Conservation (phyloP, 2,888 invertebrate genomes). For the Drosophila kuntzei region DNA sequence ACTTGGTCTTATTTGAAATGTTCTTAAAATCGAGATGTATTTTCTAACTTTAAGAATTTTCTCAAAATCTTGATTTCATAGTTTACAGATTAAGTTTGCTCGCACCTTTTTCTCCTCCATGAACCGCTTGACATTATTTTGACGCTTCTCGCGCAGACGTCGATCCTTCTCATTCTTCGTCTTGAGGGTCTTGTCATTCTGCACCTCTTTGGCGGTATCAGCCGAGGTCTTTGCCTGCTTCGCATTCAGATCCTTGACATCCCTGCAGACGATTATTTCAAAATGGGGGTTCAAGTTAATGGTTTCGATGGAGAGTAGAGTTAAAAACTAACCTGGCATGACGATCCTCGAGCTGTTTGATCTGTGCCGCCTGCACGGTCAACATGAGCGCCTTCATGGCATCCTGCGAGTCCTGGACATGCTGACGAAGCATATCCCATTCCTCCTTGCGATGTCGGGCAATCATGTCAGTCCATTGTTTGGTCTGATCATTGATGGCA, state of each 20-base stretch:
- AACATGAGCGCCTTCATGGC: conserved; percentile 92
- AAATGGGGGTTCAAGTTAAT: no score
- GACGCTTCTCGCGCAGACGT: conserved; percentile 96
- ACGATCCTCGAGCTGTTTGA: conserved; percentile 95
- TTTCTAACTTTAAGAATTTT: no score
- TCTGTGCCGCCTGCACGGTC: conserved; percentile 92
- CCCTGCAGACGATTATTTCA: conserved; percentile 87
- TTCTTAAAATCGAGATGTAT: no score
- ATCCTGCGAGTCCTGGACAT: conserved; percentile 93
- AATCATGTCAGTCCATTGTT: conserved; percentile 97
- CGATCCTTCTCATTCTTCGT: conserved; percentile 99
- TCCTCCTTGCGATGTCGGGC: conserved; percentile 93
- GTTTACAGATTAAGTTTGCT: no score
- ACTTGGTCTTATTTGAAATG: no score
- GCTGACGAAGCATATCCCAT: conserved; percentile 92
- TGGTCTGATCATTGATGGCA: conserved; percentile 96
- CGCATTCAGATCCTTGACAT: conserved; percentile 97
- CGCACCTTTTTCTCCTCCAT: conserved; percentile 95
- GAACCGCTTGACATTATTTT: conserved; percentile 98
- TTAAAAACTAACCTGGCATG: conserved; percentile 93
- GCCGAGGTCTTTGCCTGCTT: conserved; percentile 98
- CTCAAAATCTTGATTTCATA: no score
- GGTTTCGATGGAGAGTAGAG: no score
- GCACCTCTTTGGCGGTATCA: conserved; percentile 97
- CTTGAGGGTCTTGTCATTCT: conserved; percentile 97